phyloP scores from a whole-genome alignment of 2,797 vertebrate species.

The Hirundo rustica region DNA sequence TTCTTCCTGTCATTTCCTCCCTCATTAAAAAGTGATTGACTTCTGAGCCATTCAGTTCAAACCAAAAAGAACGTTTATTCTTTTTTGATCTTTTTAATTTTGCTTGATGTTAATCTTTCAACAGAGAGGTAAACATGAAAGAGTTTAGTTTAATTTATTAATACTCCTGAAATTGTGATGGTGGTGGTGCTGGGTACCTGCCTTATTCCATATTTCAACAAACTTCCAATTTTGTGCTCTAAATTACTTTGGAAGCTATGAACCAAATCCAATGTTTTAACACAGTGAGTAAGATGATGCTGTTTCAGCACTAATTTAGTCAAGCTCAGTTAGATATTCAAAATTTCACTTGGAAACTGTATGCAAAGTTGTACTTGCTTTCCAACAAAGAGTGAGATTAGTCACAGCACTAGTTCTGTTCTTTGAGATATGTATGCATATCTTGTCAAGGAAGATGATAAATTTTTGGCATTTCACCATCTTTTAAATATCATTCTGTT shows the following conservation, averaged over 20 bases:
- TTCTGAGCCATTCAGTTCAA: neutral
- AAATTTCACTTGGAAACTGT: neutral
- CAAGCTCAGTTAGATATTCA: neutral
- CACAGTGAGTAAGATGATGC: neutral
- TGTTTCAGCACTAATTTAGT: neutral
- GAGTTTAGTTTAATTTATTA: neutral
- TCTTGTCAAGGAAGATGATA: neutral
- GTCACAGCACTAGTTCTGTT: neutral
- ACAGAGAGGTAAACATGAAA: neutral
- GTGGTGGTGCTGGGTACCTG: neutral
- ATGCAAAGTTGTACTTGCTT: neutral
- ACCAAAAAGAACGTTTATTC: neutral
- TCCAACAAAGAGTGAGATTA: neutral
- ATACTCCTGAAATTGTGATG: neutral
- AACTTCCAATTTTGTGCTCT: neutral
- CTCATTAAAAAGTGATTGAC: neutral
- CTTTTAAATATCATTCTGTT: neutral
- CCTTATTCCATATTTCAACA: neutral
- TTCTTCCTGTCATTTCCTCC: neutral
- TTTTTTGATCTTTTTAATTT: neutral
- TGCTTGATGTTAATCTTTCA: neutral
- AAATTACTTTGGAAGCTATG: neutral
- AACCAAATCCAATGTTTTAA: neutral
- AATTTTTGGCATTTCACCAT: neutral
- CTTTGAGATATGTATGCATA: neutral